Conservation (phyloP, 2,113 vertebrate genomes). For the Epinephelus cyanopodus region DNA sequence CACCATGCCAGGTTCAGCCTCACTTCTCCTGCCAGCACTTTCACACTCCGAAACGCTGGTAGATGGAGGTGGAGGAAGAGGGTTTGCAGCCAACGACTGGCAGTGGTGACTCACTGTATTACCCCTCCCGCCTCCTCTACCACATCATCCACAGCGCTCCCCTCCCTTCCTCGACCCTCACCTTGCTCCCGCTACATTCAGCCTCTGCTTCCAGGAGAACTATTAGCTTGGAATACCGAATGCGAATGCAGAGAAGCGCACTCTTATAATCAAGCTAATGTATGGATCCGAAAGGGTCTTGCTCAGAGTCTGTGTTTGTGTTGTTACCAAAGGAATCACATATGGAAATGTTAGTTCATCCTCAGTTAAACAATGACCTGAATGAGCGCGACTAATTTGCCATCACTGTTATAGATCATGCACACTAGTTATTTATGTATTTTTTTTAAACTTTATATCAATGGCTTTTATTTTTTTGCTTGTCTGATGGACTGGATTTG, state of each 20-base stretch:
- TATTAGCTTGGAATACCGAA: constrained; percentile 18
- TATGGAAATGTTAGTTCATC: constrained; percentile 7
- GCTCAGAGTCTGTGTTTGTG: background rate
- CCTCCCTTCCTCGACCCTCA: constrained; percentile 1
- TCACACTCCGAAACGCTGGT: constrained; percentile 23
- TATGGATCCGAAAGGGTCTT: constrained; percentile 12
- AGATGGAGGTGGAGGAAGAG: constrained; percentile 18
- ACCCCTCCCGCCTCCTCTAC: background rate
- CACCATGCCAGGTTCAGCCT: constrained; percentile 6
- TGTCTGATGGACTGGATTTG: constrained; percentile 15
- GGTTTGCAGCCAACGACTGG: constrained; percentile 38
- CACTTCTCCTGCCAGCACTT: constrained; percentile 25
- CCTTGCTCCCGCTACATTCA: background rate
- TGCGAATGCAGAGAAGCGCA: constrained; percentile 22
- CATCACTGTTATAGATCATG: constrained; percentile 7
- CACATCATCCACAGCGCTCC: constrained; percentile 16
- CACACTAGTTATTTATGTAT: background rate
- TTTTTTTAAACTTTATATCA: too few species aligned
- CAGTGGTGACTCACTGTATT: constrained; percentile 53
- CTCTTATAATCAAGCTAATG: constrained; percentile 43
- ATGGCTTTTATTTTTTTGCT: background rate
- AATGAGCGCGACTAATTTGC: constrained; percentile 2
- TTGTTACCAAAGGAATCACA: background rate
- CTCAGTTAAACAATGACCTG: constrained; percentile 5
- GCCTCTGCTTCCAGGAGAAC: constrained; percentile 42